Base-by-base conservation (phyloP, 1,140 invertebrate species). In the Meloidogyne hapla region DNA sequence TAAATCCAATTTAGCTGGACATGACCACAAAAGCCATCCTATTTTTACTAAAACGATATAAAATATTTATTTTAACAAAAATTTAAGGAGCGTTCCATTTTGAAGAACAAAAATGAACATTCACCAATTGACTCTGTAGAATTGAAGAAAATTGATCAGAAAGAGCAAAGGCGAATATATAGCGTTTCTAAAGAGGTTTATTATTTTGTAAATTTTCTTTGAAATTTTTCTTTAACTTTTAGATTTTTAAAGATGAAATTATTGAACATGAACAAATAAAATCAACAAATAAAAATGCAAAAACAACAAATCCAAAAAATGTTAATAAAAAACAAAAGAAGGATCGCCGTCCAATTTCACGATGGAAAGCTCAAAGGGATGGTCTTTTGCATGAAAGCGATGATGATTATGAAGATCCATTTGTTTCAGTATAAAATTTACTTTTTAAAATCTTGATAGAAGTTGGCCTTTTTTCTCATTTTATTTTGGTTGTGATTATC, bases 91-190 rank as follows among this genome's bases (percentile, higher is more conserved):
- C 78, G 68, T 13, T 75, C 80, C 10, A 81, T 81, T 61, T 62
- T 81, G 15, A 42, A 62, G 38, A 83, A 82, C 23, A 77, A 70
- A 56, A 40, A 80, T 25, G 64, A 80, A 18, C 48, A 40, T n/a
- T 76, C 80, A 23, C 80, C 78, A 38, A 70, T 81, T n/a, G 77
- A 81, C 42, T 21, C 28, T 21, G 33, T 15, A 56, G 75, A 64
- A 25, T 40, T 83, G 18, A 42, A 75, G 62, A 62, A 26, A 62
- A 83, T 83, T 38, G 62, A 82, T 40, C 25, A 81, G 28, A 73
- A 78, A 33, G 81, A 76, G 48, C 13, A 25, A 65, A 28, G 28
- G n/a, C 48, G 48, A 56, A 56, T 56, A n/a, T 56, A n/a, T 8
- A 56, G 48, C n/a, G n/a, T 13, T 56, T 56, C 48, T 56, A 56